Evolutionary conservation across 1,140 invertebrate species (phyloP), one percentile per base, ranked within the genome.

Genomic region (Eriocheir sinensis): DNA sequence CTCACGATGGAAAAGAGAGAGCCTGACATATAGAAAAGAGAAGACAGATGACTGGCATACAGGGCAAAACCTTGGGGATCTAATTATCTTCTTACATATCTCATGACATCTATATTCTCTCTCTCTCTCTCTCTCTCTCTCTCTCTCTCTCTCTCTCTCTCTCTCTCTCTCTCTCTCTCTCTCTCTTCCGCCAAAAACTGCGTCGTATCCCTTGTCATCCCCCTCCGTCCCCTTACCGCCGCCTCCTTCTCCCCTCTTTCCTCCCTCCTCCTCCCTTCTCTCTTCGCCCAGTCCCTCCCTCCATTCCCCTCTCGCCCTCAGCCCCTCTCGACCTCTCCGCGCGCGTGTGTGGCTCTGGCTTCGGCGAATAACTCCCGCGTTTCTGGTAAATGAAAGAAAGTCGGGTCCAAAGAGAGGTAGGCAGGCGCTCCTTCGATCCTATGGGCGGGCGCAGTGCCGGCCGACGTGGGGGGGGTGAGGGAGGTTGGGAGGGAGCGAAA

Each of bases 301-400:
- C 48, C 41, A 17, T 41, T 27, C 85, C 85, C 85, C 85, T 30
- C 36, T 2, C 85, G 17, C 85, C 60, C 88, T 38, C 88, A 89
- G 36, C 88, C 36, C 88, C 88, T 89, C 88, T 89, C 88, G 88
- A 89, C 88, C 88, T 89, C 40, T 32, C 36, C 88, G 40, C 30
- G 15, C 36, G 36, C 34, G 83, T 40, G 83, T 40, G 83, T 34
- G 60, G 36, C 53, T 79, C 53, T 38, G 60, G 72, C 60, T 80
- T 81, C 91, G 79, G 79, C 38, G 91, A 92, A 92, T 41, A 79
- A 38, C 79, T 92, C 79, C 60, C 72, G 27, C 91, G 91, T 92
- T 92, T 92, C 91, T 92, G 91, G 79, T 92, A 92, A 92, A 92
- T 89, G 88, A 89, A 89, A 89, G 88, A 89, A 89, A 89, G 40